phyloP scores from a whole-genome alignment of 2,888 invertebrate genomes.

The Empis stercorea region DNA sequence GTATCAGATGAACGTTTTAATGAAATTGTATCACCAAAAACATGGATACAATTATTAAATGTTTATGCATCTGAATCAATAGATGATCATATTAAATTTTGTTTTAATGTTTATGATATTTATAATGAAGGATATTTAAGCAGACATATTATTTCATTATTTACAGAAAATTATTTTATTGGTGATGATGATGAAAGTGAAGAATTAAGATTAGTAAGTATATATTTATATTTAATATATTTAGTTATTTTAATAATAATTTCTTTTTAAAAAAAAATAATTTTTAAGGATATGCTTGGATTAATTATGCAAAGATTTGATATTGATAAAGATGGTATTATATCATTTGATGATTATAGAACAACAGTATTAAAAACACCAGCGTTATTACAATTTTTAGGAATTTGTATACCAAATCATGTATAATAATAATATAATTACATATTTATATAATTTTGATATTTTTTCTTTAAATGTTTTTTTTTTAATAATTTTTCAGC shows the following conservation, averaged over 20 bases:
- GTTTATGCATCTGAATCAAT: slow-evolving; percentile 45
- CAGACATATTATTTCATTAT: slow-evolving; percentile 53
- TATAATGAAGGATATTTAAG: slow-evolving; percentile 51
- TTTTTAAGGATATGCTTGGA: slow-evolving; percentile 48
- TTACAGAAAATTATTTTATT: slow-evolving; percentile 36
- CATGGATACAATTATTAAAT: slow-evolving; percentile 46
- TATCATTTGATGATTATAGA: slow-evolving; percentile 54
- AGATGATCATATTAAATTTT: slow-evolving; percentile 55
- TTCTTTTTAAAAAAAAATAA: too few species aligned
- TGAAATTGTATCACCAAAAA: slow-evolving; percentile 36
- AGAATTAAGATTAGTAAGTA: slow-evolving; percentile 38
- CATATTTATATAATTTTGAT: too few species aligned
- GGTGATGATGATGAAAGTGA: slow-evolving; percentile 60
- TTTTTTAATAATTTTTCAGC: too few species aligned
- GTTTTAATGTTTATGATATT: slow-evolving; percentile 40
- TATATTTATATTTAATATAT: too few species aligned
- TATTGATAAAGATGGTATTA: slow-evolving; percentile 56
- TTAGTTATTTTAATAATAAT: too few species aligned
- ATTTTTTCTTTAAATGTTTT: too few species aligned
- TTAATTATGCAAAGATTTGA: slow-evolving; percentile 62
- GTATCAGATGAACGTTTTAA: too few species aligned
- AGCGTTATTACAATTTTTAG: slow-evolving; percentile 55
- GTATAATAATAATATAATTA: too few species aligned
- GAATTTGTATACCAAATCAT: slow-evolving; percentile 50
- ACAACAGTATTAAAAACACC: slow-evolving; percentile 49